Evolutionary conservation across 2,797 vertebrate genomes (phyloP).

Genomic region (Alcedo quadribrachys): DNA sequence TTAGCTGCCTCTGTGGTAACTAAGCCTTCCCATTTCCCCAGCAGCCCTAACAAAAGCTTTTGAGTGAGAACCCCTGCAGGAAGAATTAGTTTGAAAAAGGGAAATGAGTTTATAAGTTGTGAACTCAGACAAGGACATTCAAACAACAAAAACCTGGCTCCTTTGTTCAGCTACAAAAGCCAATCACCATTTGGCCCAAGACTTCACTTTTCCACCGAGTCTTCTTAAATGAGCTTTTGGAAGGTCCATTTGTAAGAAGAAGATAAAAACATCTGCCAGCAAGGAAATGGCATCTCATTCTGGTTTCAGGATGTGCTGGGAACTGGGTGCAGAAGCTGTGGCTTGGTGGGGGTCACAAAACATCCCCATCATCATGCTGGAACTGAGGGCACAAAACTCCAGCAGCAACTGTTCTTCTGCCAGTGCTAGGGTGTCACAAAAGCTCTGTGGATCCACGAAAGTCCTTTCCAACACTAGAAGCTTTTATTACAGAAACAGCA

Average conservation of each 20-base stretch:
- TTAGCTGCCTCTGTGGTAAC: not conserved
- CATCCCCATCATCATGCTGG: not conserved
- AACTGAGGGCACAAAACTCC: not conserved
- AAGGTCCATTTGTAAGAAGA: not conserved
- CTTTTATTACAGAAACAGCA: not conserved
- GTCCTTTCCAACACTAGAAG: not conserved
- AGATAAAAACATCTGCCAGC: not conserved
- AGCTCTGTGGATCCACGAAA: not conserved
- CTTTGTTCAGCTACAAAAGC: constrained; percentile 47
- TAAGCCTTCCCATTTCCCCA: not conserved
- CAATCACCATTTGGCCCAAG: constrained; percentile 30
- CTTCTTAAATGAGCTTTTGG: constrained; percentile 7
- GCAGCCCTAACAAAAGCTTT: not conserved
- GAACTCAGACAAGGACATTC: constrained; percentile 9
- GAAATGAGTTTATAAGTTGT: constrained; percentile 55
- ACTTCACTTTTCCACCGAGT: not conserved
- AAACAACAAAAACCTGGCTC: constrained; percentile 15
- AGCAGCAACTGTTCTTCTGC: not conserved
- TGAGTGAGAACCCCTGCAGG: not conserved
- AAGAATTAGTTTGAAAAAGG: constrained; percentile 15
- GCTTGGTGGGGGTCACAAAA: not conserved
- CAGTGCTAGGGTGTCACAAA: accelerated
- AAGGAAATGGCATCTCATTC: not conserved
- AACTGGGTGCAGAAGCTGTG: not conserved
- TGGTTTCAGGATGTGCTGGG: not conserved